Conservation (phyloP, 2,113 vertebrate genomes). For the Gulo gulo region DNA sequence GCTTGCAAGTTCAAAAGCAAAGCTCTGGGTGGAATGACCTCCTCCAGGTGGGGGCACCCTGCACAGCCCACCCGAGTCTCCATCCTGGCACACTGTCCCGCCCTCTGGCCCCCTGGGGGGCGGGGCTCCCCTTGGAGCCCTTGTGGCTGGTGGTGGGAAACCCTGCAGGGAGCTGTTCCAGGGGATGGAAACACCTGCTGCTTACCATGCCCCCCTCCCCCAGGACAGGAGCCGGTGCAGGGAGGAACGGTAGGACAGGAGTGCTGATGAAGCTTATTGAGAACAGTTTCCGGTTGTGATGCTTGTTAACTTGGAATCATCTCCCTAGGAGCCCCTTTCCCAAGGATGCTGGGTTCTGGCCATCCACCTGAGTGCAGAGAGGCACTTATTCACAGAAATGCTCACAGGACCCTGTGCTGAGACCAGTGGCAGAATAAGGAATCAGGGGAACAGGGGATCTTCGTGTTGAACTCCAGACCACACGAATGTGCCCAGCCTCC, state of each 20-base stretch:
- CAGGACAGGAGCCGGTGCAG: not conserved
- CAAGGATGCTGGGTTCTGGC: not conserved
- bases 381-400: no score
- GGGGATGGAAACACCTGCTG: not conserved
- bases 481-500: not conserved
- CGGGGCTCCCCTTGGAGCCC: rapidly evolving
- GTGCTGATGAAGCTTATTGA: not conserved
- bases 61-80: not conserved
- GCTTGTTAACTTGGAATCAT: not conserved
- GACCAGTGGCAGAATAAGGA: not conserved
- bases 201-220: not conserved
- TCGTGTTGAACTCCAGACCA: not conserved
- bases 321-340: not conserved
- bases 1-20: not conserved
- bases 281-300: not conserved
- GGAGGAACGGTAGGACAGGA: not conserved
- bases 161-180: not conserved
- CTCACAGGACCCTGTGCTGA: not conserved
- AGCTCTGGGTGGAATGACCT: not conserved
- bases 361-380: not conserved
- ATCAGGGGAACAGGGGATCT: not conserved
- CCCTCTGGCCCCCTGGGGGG: not conserved
- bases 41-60: not conserved
- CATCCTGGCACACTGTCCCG: rapidly evolving
- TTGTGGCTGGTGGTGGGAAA: not conserved